Conservation (phyloP, 2,797 vertebrate genomes). For the Cephalopachus bancanus region DNA sequence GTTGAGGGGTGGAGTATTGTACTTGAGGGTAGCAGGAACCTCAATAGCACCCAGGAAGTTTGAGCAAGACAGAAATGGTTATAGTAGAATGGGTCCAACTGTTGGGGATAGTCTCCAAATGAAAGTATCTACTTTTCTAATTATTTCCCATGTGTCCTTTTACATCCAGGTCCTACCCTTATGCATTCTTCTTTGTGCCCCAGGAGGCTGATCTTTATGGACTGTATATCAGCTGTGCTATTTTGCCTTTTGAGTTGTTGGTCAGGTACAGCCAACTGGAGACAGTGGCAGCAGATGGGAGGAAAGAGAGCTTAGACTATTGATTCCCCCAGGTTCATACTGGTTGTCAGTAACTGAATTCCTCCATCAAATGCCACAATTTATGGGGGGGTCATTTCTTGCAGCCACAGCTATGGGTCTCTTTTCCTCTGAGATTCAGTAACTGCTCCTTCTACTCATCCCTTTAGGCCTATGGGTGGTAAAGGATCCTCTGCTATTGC, state of each 20-base stretch:
- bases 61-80: not conserved
- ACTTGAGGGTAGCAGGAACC: not conserved
- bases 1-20: not conserved
- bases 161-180: not conserved
- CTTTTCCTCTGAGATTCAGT: not conserved
- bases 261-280: not conserved
- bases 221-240: not conserved
- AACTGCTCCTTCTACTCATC: not conserved
- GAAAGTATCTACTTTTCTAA: not conserved
- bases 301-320: not conserved
- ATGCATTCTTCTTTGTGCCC: not conserved
- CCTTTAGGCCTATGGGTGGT: not conserved
- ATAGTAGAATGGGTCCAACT: not conserved
- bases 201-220: not conserved
- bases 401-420: not conserved
- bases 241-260: conserved; percentile 36
- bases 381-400: not conserved
- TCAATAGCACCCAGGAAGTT: not conserved
- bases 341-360: not conserved
- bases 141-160: conserved; percentile 21
- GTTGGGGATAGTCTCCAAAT: not conserved
- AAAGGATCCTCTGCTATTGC: not conserved
- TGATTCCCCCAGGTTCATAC: not conserved
- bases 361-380: not conserved
- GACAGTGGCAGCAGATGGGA: not conserved